These are phyloP conservation scores for Dasyornis broadbenti DNA, from an alignment of 2,113 vertebrate species.

Conservation along the genomic window DNA sequence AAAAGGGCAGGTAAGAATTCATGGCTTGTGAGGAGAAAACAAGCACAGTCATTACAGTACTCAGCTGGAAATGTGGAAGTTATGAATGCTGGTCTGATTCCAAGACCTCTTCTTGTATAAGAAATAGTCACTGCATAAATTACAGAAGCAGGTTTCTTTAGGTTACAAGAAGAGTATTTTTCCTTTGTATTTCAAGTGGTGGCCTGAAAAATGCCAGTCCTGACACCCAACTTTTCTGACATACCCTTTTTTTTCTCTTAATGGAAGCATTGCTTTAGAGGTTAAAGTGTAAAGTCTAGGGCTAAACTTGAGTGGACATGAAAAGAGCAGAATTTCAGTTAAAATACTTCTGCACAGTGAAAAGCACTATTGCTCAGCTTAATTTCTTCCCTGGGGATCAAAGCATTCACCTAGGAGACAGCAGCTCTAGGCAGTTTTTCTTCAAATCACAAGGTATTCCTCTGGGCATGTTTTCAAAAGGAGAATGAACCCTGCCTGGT, in stretches of 20 bases:
- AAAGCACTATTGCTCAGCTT: not conserved
- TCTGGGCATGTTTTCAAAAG: not conserved
- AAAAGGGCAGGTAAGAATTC: not conserved
- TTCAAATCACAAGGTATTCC: not conserved
- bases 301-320: not conserved
- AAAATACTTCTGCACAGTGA: not conserved
- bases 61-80: not conserved
- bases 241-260: no score
- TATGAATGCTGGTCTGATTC: not conserved
- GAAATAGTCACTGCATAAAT: not conserved
- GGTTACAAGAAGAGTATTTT: not conserved
- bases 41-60: not conserved
- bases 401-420: not conserved
- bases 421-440: not conserved
- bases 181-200: not conserved
- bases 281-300: not conserved
- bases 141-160: not conserved
- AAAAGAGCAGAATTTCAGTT: not conserved
- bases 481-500: not conserved
- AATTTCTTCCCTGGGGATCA: not conserved
- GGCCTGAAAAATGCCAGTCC: not conserved
- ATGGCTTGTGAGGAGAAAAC: not conserved
- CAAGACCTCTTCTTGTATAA: not conserved
- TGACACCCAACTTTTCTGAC: not conserved
- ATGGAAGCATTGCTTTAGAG: not conserved